Evolutionary conservation across 1,140 invertebrate genomes (phyloP), one percentile per base, ranked within the genome.

Genomic region (Macrosteles quadrilineatus): DNA sequence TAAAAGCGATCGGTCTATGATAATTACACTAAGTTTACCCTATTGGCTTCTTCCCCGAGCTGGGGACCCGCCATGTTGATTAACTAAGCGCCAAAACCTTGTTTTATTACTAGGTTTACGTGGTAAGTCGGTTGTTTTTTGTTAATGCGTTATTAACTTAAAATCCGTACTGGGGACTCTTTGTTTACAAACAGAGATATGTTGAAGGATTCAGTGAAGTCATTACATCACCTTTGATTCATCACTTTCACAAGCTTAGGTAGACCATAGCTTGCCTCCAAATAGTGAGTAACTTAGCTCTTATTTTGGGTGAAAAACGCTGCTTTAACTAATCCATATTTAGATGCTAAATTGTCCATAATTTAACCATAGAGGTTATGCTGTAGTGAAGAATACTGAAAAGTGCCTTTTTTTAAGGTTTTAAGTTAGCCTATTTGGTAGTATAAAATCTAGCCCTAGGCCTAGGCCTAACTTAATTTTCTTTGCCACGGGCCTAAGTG

Each of bases 61-160:
- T 79, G 77, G 76, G 76, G 76, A 75, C 81, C 81, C 81, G 81
- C 81, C 81, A 83, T 83, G 81, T 83, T 83, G 81, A 80, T 66
- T 57, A 66, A 68, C 71, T 71, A 73, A 74, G 73, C 73, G 73
- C 73, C 73, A 74, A 74, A 74, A 74, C 50, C 57, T 31, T 31
- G n/a, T 19, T 12, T 68, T 68, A 59, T 29, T 59, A 27, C 27
- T 9, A 21, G 21, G 25, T 11, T 27, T 59, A 14, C 6, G 9
- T 14, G 25, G 23, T 27, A 27, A 59, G 25, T 27, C 9, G 12
- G 14, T 50, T 50, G 14, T 50, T 50, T 21, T 9, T 21, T 50
- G 2, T 3, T 11, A 50, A 19, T 50, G 3, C 3, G 47, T 19
- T 3, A 50, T 11, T 11, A 19, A 6, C n/a, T 50, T 50, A n/a